A percentile compares a stretch with the other conserved stretches of the same genome.
Evolutionary conservation across 1,140 invertebrate species (phyloP).

Genomic region (Drosophila sechellia): DNA sequence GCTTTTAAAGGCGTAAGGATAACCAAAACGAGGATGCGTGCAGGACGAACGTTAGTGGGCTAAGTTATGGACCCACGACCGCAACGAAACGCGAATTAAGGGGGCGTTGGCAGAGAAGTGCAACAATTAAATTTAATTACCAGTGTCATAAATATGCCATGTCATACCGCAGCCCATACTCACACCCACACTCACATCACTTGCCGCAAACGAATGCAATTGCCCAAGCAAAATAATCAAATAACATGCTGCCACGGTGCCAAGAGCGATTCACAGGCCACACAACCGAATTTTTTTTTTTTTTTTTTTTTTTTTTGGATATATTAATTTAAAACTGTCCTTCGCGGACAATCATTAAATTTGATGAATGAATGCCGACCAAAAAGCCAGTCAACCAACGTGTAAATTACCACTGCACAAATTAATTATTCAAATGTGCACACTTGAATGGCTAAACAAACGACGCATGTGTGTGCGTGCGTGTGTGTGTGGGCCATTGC

Average conservation of each 20-base stretch:
- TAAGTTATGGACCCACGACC: slow-evolving; percentile 64
- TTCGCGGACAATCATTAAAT: too few relatives aligned
- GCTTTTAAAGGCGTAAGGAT: slow-evolving; percentile 1
- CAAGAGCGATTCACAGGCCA: slow-evolving; percentile 32
- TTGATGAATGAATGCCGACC: too few relatives aligned
- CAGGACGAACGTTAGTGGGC: slow-evolving; percentile 22
- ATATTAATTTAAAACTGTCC: too few relatives aligned
- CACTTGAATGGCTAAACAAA: slow-evolving; percentile 76
- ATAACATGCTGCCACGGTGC: slow-evolving; percentile 38
- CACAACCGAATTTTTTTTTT: too few relatives aligned
- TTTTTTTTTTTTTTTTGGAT: too few relatives aligned
- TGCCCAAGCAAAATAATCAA: slow-evolving; percentile 74
- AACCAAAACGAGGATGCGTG: slow-evolving; percentile 27
- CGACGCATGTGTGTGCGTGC: slow-evolving; percentile 4
- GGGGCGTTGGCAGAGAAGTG: slow-evolving; percentile 61
- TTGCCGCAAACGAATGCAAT: slow-evolving; percentile 28
- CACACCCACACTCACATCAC: not conserved
- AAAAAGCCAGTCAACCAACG: slow-evolving; percentile 75
- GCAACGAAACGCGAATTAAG: slow-evolving; percentile 50
- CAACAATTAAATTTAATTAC: slow-evolving; percentile 83
- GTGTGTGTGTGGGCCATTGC: slow-evolving; percentile 16
- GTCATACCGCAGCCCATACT: slow-evolving; percentile 20
- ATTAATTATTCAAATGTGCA: slow-evolving; percentile 83
- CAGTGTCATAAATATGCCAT: slow-evolving; percentile 81
- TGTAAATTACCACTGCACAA: slow-evolving; percentile 82